phyloP scores from a whole-genome alignment of 2,797 vertebrate species.

The Sebastes matsubarae region DNA sequence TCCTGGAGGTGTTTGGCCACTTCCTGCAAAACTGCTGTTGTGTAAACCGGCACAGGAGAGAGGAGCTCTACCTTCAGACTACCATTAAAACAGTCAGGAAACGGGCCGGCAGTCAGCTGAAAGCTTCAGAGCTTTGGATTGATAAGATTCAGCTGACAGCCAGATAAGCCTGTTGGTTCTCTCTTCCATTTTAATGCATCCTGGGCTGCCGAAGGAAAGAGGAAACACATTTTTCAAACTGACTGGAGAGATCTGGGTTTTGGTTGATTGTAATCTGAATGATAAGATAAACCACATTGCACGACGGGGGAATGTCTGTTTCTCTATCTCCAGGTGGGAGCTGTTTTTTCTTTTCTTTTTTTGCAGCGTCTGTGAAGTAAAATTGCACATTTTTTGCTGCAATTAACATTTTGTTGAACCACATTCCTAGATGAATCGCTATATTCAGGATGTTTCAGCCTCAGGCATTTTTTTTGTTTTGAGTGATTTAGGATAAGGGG shows the following conservation, averaged over 20 bases:
- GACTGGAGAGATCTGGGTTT: slow-evolving; percentile 51
- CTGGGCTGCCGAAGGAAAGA: slow-evolving; percentile 20
- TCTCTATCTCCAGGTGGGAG: slow-evolving; percentile 19
- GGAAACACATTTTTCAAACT: slow-evolving; percentile 54
- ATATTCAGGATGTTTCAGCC: slow-evolving; percentile 34
- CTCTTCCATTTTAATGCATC: slow-evolving; percentile 52
- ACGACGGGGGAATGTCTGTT: slow-evolving; percentile 7
- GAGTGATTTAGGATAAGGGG: slow-evolving; percentile 52
- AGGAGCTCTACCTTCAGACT: slow-evolving; percentile 43
- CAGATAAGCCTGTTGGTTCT: slow-evolving; percentile 65
- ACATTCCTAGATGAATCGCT: slow-evolving; percentile 44
- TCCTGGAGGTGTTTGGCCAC: slow-evolving; percentile 67
- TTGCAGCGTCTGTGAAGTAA: slow-evolving; percentile 8
- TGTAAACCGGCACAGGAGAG: slow-evolving; percentile 45
- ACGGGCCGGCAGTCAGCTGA: slow-evolving; percentile 29
- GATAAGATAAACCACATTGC: slow-evolving; percentile 45
- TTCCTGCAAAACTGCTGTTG: slow-evolving; percentile 57
- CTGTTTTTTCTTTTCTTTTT: neutral
- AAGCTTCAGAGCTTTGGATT: slow-evolving; percentile 55
- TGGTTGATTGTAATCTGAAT: slow-evolving; percentile 51
- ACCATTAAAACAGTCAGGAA: slow-evolving; percentile 54
- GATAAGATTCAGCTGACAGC: slow-evolving; percentile 66
- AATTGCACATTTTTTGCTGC: slow-evolving; percentile 18
- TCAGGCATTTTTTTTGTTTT: slow-evolving; percentile 51
- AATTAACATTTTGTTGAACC: slow-evolving; percentile 40